phyloP scores from a whole-genome alignment of 1,140 invertebrate species.

The Pseudomyrmex sp. region DNA sequence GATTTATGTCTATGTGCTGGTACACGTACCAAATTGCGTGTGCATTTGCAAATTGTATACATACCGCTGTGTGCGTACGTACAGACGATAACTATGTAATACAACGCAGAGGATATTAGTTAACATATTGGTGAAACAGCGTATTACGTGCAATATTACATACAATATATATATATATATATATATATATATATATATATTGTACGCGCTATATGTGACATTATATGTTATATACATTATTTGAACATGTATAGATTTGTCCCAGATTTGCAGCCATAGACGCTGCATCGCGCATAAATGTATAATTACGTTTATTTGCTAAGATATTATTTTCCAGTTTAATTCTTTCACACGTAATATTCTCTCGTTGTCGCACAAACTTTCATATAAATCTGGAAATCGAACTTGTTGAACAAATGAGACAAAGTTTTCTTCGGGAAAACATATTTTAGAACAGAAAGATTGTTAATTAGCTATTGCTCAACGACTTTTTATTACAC shows the following conservation, averaged over 20 bases:
- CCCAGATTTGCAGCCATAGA: slow-evolving; percentile 38
- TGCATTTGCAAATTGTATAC: slow-evolving; percentile 59
- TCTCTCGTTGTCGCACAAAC: background rate
- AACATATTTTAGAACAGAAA: no score
- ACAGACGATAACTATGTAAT: slow-evolving; percentile 34
- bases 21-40: slow-evolving; percentile 63
- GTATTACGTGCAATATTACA: slow-evolving; percentile 30
- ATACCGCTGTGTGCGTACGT: slow-evolving; percentile 33
- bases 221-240: slow-evolving; percentile 7
- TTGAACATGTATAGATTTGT: slow-evolving; percentile 7
- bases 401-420: no score
- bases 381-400: background rate
- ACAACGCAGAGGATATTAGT: slow-evolving; percentile 49
- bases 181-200: slow-evolving; percentile 9
- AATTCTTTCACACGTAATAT: background rate
- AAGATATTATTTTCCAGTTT: no score
- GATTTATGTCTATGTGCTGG: slow-evolving; percentile 71
- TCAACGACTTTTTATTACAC: no score
- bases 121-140: slow-evolving; percentile 55
- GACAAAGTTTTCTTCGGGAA: no score
- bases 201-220: background rate
- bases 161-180: slow-evolving; percentile 12
- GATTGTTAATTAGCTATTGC: no score
- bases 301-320: no score
- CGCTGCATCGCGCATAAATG: background rate